These are phyloP conservation scores for Carettochelys insculpta DNA, from an alignment of 2,113 vertebrate species.

Conservation along the genomic window DNA sequence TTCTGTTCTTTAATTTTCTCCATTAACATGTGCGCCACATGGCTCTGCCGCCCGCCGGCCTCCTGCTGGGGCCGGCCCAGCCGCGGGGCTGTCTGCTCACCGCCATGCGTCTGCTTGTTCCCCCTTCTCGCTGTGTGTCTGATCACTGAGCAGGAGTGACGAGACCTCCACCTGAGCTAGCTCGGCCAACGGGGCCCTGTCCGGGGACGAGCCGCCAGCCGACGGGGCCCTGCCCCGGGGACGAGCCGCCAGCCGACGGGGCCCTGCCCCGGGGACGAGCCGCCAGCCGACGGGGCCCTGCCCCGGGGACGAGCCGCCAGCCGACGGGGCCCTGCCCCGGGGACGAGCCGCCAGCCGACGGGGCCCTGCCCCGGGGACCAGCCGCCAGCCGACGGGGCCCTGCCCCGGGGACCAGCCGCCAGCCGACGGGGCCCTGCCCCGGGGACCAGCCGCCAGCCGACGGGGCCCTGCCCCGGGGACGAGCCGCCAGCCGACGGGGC, in stretches of 20 bases:
- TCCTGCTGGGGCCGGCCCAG: not conserved
- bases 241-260: not conserved
- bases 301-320: slow-evolving; percentile 69
- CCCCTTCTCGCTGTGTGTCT: slow-evolving; percentile 29
- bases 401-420: slow-evolving; percentile 12
- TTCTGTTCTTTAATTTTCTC: slow-evolving; percentile 91
- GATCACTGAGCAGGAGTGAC: slow-evolving; percentile 61
- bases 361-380: not conserved
- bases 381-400: not conserved
- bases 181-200: slow-evolving; percentile 34
- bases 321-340: no score
- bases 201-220: slow-evolving; percentile 50
- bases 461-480: slow-evolving; percentile 58
- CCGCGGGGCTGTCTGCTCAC: slow-evolving; percentile 55
- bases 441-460: no score
- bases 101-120: slow-evolving; percentile 64
- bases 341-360: no score
- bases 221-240: not conserved
- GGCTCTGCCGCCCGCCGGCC: slow-evolving; percentile 59
- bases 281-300: slow-evolving; percentile 53
- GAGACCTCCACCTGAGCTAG: slow-evolving; percentile 75
- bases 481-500: not conserved
- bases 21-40: slow-evolving; percentile 81
- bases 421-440: no score
- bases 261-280: no score